Evolutionary conservation across 2,113 vertebrate genomes (phyloP).

Genomic region (Bagarius yarrelli): DNA sequence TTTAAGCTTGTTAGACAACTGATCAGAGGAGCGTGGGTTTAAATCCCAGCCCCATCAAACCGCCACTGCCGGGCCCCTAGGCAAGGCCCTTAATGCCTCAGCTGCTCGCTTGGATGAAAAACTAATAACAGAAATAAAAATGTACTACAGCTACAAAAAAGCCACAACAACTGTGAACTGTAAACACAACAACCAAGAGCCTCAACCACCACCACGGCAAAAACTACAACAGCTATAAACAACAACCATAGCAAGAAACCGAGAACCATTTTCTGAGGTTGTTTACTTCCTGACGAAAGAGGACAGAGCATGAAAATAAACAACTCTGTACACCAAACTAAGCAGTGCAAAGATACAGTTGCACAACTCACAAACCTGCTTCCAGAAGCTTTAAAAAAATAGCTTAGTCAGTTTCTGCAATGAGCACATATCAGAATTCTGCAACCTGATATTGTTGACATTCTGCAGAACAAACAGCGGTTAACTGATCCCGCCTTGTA

Average conservation of each 20-base stretch:
- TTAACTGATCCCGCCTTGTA: constrained; percentile 10
- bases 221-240: neutral
- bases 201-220: neutral
- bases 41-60: no score
- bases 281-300: neutral
- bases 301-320: neutral
- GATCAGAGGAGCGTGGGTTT: no score
- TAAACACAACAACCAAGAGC: no score
- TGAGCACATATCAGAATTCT: constrained; percentile 11
- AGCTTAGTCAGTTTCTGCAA: constrained; percentile 20
- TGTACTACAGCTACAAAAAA: no score
- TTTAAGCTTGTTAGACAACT: no score
- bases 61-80: no score
- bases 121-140: no score
- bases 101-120: no score
- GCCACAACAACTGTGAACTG: no score
- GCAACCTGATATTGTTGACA: constrained; percentile 25
- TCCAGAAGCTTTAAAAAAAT: neutral
- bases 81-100: no score
- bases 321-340: neutral
- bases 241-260: neutral
- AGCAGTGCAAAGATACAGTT: neutral
- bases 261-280: neutral
- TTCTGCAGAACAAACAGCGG: constrained; percentile 21
- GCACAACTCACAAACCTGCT: neutral